Conservation (phyloP, 1,140 invertebrate species). For the Lepidurus packardi region DNA sequence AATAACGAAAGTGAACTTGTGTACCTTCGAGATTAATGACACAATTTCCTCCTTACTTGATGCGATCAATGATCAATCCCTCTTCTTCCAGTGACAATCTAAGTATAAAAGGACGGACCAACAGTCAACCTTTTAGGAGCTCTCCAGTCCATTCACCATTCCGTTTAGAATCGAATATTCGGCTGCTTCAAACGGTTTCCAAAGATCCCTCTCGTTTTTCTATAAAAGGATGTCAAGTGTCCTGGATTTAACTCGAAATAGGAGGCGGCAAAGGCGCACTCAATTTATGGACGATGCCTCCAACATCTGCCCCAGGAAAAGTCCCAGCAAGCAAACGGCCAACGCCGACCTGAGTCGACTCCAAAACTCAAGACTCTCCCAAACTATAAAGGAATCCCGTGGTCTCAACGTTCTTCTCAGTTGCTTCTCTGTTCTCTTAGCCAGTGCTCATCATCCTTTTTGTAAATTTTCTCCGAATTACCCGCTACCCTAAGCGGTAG, state of each 20-base stretch:
- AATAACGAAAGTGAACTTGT: too few relatives aligned
- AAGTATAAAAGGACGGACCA: too few relatives aligned
- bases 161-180: background rate
- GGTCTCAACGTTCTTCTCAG: background rate
- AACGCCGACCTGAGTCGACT: slow-evolving; percentile 12
- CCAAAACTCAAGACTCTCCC: background rate
- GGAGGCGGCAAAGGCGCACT: slow-evolving; percentile 4
- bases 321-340: background rate
- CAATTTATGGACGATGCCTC: slow-evolving; percentile 18
- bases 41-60: too few relatives aligned
- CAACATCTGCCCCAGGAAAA: slow-evolving; percentile 1
- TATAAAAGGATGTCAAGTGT: background rate
- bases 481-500: background rate
- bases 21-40: too few relatives aligned
- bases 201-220: background rate
- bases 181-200: background rate
- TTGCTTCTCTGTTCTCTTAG: background rate
- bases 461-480: background rate
- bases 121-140: background rate
- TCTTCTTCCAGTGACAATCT: too few relatives aligned
- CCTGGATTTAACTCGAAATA: background rate
- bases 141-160: background rate
- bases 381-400: background rate
- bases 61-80: too few relatives aligned
- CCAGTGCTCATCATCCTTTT: background rate